These are phyloP conservation scores for Zaprionus ornatus DNA, from an alignment of 1,140 invertebrate genomes.

Conservation along the genomic window DNA sequence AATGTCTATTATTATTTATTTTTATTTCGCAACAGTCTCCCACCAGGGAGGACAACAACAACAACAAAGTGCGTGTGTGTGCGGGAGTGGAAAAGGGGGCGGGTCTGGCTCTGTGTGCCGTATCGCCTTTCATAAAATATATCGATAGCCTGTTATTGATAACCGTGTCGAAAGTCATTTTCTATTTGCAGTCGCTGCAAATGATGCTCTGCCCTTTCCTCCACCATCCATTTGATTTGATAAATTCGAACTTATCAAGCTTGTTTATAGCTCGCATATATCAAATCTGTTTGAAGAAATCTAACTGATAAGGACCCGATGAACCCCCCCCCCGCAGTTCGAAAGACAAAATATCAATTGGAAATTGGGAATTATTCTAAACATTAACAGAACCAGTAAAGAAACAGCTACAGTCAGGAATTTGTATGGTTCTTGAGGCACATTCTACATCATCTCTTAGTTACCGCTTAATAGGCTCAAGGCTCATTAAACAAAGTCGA, in stretches of 20 bases:
- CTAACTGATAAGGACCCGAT: not conserved
- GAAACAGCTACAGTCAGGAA: too few relatives aligned
- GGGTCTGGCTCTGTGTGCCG: slow-evolving; percentile 40
- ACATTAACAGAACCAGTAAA: not conserved
- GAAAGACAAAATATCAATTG: not conserved
- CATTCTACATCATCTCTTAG: not conserved
- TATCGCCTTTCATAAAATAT: slow-evolving; percentile 82
- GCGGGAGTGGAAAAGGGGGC: not conserved
- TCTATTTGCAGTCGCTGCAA: slow-evolving; percentile 49
- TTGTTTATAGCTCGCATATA: slow-evolving; percentile 42
- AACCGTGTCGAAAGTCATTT: slow-evolving; percentile 79
- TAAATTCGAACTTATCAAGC: slow-evolving; percentile 64
- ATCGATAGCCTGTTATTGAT: slow-evolving; percentile 79
- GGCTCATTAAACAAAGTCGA: not conserved
- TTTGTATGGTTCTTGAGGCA: not conserved
- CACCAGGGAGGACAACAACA: slow-evolving; percentile 17
- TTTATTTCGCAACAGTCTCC: slow-evolving; percentile 54
- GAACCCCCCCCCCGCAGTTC: not conserved
- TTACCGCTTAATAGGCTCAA: not conserved
- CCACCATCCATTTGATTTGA: slow-evolving; percentile 35
- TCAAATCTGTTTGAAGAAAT: slow-evolving; percentile 24
- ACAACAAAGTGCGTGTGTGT: not conserved
- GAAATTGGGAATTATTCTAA: not conserved
- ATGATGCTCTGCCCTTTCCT: slow-evolving; percentile 14
- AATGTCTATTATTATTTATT: slow-evolving; percentile 80